Evolutionary conservation across 2,113 vertebrate species (phyloP), one percentile per base, ranked within the genome.

Genomic region (Nansenia antarctica): DNA sequence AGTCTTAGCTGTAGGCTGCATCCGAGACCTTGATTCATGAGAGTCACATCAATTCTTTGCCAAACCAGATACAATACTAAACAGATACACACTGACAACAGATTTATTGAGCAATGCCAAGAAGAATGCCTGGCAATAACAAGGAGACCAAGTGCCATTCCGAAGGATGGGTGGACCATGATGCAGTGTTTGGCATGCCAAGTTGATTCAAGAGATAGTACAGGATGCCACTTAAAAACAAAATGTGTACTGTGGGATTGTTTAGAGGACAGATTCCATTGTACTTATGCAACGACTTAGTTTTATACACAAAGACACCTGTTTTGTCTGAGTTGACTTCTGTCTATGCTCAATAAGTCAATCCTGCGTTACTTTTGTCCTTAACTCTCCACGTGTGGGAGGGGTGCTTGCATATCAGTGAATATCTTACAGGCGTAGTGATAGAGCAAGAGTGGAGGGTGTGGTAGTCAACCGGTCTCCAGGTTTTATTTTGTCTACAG

Each of bases 121-220:
- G 66, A 66, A 74, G 69, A 77, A 70, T 62, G 29, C 31, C 12
- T 61, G 52, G 52, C 32, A 72, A 77, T 62, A 59, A 65, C 66
- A 53, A n/a, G 27, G 24, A n/a, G 22, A 53, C 49, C 20, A 3
- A 22, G 49, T 20, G 18, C 49, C 32, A 39, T 70, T 12, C 18
- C 2, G 24, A 22, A 58, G 62, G 53, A 68, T 30, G 47, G n/a
- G n/a, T n/a, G n/a, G n/a, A n/a, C n/a, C n/a, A n/a, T n/a, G n/a
- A n/a, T n/a, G n/a, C n/a, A n/a, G n/a, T n/a, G n/a, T n/a, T n/a
- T n/a, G n/a, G n/a, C n/a, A n/a, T n/a, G n/a, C n/a, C n/a, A n/a
- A n/a, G n/a, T n/a, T n/a, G n/a, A n/a, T n/a, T n/a, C n/a, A n/a
- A n/a, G n/a, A n/a, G n/a, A n/a, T n/a, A n/a, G n/a, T n/a, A n/a